Base-by-base conservation (phyloP, 1,140 invertebrate genomes). In the Aphidius ervi region DNA sequence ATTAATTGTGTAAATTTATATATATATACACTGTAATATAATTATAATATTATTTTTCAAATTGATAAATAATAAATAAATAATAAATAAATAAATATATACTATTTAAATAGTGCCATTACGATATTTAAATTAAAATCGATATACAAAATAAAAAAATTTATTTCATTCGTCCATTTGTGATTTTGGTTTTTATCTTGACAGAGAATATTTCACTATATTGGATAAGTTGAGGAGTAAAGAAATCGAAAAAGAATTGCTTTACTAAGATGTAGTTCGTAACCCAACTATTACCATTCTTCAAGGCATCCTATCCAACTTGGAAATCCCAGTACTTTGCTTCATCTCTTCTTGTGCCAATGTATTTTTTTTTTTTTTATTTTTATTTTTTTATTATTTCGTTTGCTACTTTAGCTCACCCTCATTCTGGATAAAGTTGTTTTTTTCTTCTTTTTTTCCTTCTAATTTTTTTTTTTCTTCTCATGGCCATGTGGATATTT, bases 271-370 rank as follows among this genome's bases (percentile, higher is more conserved):
- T 46, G 59, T 7, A 61, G 10, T 46, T 54, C 52, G 23, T 55
- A 53, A 58, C 43, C 55, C 49, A 39, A 40, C 48, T 49, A 58
- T 62, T 62, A 62, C 61, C 61, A 62, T 62, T 62, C 56, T 53
- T 62, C 56, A 58, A 54, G 56, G 39, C 16, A 48, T 49, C 46
- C 46, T 55, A 58, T 58, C 61, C 55, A 62, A 62, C 61, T 62
- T 62, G 4, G 39, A 62, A 62, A 62, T 56, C 54, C 60, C 54
- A 53, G 61, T 56, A 56, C 53, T 50, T 50, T 48, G 57, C 53
- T 43, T 8, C 31, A 55, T 42, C 31, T 50, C 23, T 49, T 50
- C 23, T 49, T 49, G 47, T 10, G 8, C 47, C 7, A 43, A 9
- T 40, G 37, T 53, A 9, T 53, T 58, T 31, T 41, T 40, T 37